Conservation (phyloP, 2,888 invertebrate species). For the Harpalus rufipes region DNA sequence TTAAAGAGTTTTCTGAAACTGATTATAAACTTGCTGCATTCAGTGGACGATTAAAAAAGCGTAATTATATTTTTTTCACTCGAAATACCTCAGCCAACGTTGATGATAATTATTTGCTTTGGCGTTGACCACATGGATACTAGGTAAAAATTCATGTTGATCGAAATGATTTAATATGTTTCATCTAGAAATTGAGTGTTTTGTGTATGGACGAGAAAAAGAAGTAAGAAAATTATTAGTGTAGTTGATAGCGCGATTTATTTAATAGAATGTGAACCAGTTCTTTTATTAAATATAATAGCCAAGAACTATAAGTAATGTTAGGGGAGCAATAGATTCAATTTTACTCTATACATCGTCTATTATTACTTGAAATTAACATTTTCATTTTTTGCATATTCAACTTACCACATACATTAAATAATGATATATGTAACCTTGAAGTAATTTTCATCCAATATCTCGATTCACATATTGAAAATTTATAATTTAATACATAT, state of each 20-base stretch:
- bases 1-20: conserved; percentile 46
- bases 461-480: neutral
- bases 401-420: neutral
- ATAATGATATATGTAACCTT: neutral
- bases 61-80: conserved; percentile 46
- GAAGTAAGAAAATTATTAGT: conserved; percentile 25
- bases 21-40: conserved; percentile 45
- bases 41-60: conserved; percentile 42
- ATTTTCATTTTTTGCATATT: neutral
- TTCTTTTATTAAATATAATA: conserved; percentile 42
- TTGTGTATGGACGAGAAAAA: conserved; percentile 15
- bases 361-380: neutral
- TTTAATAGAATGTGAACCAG: conserved; percentile 16
- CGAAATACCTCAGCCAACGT: conserved; percentile 36
- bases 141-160: conserved; percentile 18
- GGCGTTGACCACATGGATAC: conserved; percentile 47
- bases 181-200: conserved; percentile 38
- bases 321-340: neutral
- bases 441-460: neutral
- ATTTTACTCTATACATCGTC: neutral
- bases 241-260: conserved; percentile 19
- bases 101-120: conserved; percentile 50
- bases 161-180: conserved; percentile 46
- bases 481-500: neutral
- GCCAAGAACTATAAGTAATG: neutral